These are phyloP conservation scores for Alentia gelatinosa DNA, from an alignment of 2,888 invertebrate species.

Conservation along the genomic window DNA sequence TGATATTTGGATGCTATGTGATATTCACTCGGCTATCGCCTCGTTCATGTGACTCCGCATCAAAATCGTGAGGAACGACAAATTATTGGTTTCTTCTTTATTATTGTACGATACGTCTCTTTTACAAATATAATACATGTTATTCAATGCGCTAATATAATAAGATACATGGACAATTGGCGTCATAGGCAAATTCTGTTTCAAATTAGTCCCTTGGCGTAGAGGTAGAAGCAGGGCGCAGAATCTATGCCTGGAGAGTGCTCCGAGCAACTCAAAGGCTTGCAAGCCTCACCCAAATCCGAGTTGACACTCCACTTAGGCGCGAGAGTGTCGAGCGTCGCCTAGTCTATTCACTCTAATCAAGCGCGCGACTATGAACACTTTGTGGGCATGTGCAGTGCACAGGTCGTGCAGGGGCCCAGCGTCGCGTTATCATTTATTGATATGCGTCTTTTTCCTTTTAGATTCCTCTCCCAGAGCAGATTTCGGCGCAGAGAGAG, in stretches of 20 bases:
- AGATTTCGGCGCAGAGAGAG: not conserved
- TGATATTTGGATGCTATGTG: too few relatives aligned
- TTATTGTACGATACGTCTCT: too few relatives aligned
- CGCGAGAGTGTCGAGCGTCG: not conserved
- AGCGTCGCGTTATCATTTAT: not conserved
- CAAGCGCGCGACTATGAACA: not conserved
- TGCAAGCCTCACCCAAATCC: not conserved
- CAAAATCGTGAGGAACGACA: too few relatives aligned
- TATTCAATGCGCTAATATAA: too few relatives aligned
- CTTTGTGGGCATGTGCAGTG: not conserved
- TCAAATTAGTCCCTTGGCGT: too few relatives aligned
- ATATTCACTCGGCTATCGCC: too few relatives aligned
- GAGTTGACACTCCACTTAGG: not conserved
- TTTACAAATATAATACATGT: too few relatives aligned
- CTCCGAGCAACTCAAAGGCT: not conserved
- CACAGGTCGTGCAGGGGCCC: not conserved
- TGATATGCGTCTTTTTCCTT: not conserved
- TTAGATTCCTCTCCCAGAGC: not conserved
- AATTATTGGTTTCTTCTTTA: too few relatives aligned
- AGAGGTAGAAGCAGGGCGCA: too few relatives aligned
- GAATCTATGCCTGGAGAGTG: not conserved
- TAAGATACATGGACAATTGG: too few relatives aligned
- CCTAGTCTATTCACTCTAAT: not conserved
- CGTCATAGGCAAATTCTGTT: too few relatives aligned
- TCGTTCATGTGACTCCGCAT: too few relatives aligned